Conservation (phyloP, 2,797 vertebrate species). For the Urocyon cinereoargenteus region DNA sequence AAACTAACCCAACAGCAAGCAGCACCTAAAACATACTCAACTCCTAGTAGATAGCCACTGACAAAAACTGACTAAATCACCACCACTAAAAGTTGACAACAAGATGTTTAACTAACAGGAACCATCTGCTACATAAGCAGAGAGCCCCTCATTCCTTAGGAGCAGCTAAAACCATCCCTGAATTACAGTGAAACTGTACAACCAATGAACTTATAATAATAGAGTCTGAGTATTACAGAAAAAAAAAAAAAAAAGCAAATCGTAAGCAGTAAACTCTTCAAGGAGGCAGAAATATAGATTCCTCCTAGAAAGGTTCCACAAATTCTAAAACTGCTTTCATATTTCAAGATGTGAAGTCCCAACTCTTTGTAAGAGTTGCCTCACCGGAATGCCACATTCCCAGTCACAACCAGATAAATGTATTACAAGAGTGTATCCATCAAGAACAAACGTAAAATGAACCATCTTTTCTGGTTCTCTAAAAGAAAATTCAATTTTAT, state of each 20-base stretch:
- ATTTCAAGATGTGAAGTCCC: slow-evolving; percentile 24
- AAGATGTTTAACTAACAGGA: not conserved
- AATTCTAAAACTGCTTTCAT: not conserved
- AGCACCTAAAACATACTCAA: not conserved
- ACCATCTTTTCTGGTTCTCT: not conserved
- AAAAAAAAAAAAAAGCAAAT: slow-evolving; percentile 47
- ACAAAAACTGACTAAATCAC: not conserved
- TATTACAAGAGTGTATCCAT: not conserved
- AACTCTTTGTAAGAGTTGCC: not conserved
- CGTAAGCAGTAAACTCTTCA: not conserved
- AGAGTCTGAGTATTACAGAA: not conserved
- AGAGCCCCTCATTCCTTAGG: not conserved
- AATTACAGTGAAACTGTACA: slow-evolving; percentile 5
- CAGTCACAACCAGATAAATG: not conserved
- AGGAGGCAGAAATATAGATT: not conserved
- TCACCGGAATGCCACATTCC: not conserved
- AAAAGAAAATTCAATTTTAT: slow-evolving; percentile 56
- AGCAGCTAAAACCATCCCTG: not conserved
- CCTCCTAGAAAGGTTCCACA: not conserved
- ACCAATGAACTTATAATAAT: not conserved
- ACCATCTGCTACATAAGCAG: not conserved
- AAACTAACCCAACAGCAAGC: not conserved
- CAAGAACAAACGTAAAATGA: slow-evolving; percentile 53
- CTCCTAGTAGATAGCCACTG: not conserved
- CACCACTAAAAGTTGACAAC: not conserved